A percentile compares a stretch with the other conserved stretches of the same genome.
Evolutionary conservation across 2,113 vertebrate genomes (phyloP).

Genomic region (Bos indicus): DNA sequence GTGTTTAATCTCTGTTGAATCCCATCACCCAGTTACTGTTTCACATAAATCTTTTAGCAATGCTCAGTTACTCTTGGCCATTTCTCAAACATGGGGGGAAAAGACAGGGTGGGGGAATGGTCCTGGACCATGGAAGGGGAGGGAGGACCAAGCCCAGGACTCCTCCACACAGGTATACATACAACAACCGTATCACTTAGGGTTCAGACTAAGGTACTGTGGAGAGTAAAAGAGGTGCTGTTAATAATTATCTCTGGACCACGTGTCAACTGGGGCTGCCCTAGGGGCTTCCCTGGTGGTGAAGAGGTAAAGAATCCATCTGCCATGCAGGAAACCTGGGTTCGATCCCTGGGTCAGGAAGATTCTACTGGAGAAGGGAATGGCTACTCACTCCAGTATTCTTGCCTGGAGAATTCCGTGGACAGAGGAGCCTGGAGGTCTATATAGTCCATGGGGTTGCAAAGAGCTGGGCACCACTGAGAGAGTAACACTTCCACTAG

Average conservation of each 20-base stretch:
- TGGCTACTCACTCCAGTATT: background rate
- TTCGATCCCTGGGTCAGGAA: background rate
- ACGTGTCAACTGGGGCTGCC: background rate
- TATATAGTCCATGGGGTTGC: background rate
- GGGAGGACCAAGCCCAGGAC: background rate
- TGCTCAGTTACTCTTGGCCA: background rate
- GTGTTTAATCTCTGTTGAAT: background rate
- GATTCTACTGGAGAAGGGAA: background rate
- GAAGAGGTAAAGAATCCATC: background rate
- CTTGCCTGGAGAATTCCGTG: background rate
- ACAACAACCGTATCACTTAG: background rate
- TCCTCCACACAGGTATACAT: background rate
- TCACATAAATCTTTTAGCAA: background rate
- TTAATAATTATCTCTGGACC: background rate
- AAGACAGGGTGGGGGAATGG: background rate
- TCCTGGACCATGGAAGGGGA: background rate
- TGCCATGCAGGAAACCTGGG: background rate
- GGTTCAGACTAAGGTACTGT: background rate
- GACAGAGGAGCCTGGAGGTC: background rate
- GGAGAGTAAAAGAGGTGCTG: background rate
- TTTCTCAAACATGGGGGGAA: background rate
- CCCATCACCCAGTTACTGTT: background rate
- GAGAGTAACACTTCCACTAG: background rate
- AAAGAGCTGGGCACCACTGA: background rate
- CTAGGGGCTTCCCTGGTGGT: background rate